A percentile compares a stretch with the other conserved stretches of the same genome.
These are phyloP conservation scores for Falcaria lacertinaria DNA, from an alignment of 2,888 invertebrate genomes.

Conservation along the genomic window DNA sequence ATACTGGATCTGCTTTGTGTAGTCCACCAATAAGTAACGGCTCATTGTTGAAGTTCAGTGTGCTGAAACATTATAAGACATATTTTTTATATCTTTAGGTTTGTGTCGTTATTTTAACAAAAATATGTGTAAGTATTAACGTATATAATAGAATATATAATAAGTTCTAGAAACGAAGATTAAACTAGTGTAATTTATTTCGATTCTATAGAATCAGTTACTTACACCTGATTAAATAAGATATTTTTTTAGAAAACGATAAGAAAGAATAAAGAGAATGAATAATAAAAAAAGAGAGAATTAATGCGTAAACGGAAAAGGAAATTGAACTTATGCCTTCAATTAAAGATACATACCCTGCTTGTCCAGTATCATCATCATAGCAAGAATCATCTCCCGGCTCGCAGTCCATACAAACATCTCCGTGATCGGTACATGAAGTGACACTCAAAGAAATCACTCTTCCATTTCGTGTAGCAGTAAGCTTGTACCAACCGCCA, in stretches of 20 bases:
- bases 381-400: constrained; percentile 91
- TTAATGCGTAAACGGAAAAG: too few species aligned
- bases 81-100: not conserved
- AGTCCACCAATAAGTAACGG: constrained; percentile 92
- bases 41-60: constrained; percentile 94
- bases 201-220: too few species aligned
- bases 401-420: constrained; percentile 90
- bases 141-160: too few species aligned
- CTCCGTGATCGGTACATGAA: constrained; percentile 91
- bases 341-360: constrained; percentile 89
- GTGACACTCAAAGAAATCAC: constrained; percentile 92
- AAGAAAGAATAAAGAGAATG: not conserved
- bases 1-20: constrained; percentile 89
- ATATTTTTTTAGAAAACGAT: too few species aligned
- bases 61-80: constrained; percentile 80
- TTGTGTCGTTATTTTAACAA: too few species aligned
- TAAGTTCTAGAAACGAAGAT: too few species aligned
- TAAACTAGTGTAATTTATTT: too few species aligned
- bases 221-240: too few species aligned
- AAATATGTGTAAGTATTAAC: too few species aligned
- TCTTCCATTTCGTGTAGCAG: constrained; percentile 93
- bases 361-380: constrained; percentile 91
- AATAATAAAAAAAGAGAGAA: not conserved
- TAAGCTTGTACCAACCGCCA: constrained; percentile 95
- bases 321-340: too few species aligned